A percentile compares a stretch with the other conserved stretches of the same genome.
Evolutionary conservation across 2,888 invertebrate species (phyloP).

Genomic region (Hypomecis punctinalis): DNA sequence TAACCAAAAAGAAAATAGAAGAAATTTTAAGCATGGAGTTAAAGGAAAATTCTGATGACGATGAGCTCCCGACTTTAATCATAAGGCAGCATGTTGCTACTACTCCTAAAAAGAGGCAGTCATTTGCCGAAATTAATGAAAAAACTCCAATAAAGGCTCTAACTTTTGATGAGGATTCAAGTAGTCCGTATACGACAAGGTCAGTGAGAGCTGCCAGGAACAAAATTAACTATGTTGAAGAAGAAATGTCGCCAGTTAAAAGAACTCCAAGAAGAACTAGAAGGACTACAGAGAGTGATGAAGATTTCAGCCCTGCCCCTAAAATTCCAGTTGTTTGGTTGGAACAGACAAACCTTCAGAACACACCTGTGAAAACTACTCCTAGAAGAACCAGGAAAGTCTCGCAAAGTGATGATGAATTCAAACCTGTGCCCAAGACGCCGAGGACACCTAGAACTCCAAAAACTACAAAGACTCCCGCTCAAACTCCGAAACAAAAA

Average conservation of each 20-base stretch:
- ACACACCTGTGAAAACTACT: constrained; percentile 56
- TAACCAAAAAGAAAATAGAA: constrained; percentile 61
- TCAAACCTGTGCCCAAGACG: constrained; percentile 54
- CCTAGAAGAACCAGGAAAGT: constrained; percentile 59
- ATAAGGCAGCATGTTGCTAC: constrained; percentile 66
- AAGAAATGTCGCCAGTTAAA: constrained; percentile 61
- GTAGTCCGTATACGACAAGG: constrained; percentile 55
- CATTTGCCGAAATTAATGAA: constrained; percentile 57
- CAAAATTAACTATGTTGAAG: constrained; percentile 62
- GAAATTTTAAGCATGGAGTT: constrained; percentile 72
- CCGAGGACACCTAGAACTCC: constrained; percentile 58
- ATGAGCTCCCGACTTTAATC: constrained; percentile 76
- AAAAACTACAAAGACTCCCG: constrained; percentile 51
- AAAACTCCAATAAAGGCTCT: constrained; percentile 72
- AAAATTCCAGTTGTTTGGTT: constrained; percentile 17
- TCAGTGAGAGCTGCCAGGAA: constrained; percentile 61
- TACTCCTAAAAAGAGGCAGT: constrained; percentile 71
- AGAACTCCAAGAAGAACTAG: constrained; percentile 59
- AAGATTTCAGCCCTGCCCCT: constrained; percentile 48
- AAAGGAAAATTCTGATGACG: constrained; percentile 75
- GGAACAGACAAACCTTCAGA: constrained; percentile 1
- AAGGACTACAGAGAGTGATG: constrained; percentile 35
- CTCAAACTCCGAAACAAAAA: constrained; percentile 63
- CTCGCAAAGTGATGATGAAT: constrained; percentile 70
- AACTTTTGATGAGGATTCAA: constrained; percentile 65